phyloP scores from a whole-genome alignment of 2,888 invertebrate genomes.

The Candidula unifasciata region DNA sequence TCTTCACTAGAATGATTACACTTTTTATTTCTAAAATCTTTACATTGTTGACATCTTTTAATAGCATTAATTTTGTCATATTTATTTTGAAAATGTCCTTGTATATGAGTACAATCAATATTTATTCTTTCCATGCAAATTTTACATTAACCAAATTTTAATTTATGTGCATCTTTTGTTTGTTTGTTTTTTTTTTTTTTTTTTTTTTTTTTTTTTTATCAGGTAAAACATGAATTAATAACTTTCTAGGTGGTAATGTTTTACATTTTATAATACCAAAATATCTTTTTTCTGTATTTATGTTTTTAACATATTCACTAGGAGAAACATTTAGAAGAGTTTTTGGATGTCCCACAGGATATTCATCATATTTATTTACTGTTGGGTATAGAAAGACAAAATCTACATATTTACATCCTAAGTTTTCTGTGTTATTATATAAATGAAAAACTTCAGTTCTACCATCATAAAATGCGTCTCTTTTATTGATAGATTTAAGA shows the following conservation, averaged over 20 bases:
- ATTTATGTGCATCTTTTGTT: conserved; percentile 16
- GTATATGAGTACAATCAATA: neutral
- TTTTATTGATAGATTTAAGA: conserved; percentile 14
- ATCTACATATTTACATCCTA: conserved; percentile 9
- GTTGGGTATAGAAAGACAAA: neutral
- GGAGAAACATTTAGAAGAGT: neutral
- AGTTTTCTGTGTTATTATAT: no score
- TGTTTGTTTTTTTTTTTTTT: no score
- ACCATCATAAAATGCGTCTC: conserved; percentile 9
- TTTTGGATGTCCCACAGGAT: neutral
- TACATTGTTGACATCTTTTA: neutral
- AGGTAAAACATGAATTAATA: conserved; percentile 1
- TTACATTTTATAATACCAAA: neutral
- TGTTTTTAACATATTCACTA: no score
- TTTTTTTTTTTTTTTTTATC: conserved; percentile 1
- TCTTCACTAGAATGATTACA: no score
- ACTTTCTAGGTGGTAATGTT: neutral
- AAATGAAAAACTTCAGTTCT: conserved; percentile 15
- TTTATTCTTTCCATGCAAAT: conserved; percentile 4
- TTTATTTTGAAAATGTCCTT: neutral
- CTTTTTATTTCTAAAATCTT: no score
- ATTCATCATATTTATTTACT: no score
- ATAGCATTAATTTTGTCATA: neutral
- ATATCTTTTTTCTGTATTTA: neutral
- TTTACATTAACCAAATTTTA: neutral